A percentile compares a stretch with the other conserved stretches of the same genome.
Evolutionary conservation across 2,797 vertebrate genomes (phyloP).

Genomic region (Acipenser oxyrinchus): DNA sequence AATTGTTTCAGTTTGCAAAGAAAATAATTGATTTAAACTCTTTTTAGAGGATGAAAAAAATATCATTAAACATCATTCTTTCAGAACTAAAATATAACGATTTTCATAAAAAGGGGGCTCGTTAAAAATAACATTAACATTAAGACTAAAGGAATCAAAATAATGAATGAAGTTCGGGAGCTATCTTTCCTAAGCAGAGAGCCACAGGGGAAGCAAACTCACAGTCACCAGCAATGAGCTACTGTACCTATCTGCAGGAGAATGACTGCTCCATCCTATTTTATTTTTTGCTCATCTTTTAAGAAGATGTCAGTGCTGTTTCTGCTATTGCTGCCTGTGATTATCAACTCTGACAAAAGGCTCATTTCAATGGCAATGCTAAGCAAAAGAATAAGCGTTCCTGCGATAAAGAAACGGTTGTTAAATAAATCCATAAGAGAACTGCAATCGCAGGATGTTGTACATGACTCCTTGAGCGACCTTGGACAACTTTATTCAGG

Average conservation of each 20-base stretch:
- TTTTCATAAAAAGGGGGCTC: constrained; percentile 64
- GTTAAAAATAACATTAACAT: constrained; percentile 40
- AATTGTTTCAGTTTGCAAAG: constrained; percentile 58
- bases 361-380: constrained; percentile 60
- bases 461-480: constrained; percentile 55
- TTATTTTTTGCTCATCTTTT: constrained; percentile 53
- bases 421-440: constrained; percentile 73
- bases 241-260: constrained; percentile 61
- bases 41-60: constrained; percentile 48
- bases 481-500: constrained; percentile 65
- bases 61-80: too few relatives aligned
- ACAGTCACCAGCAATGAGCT: constrained; percentile 77
- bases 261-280: constrained; percentile 72
- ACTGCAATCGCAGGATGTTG: constrained; percentile 64
- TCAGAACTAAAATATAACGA: constrained; percentile 80
- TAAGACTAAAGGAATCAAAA: constrained; percentile 53
- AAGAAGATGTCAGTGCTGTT: constrained; percentile 79
- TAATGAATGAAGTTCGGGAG: constrained; percentile 93
- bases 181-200: constrained; percentile 80
- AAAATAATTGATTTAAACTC: constrained; percentile 67
- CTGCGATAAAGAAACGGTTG: constrained; percentile 70
- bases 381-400: constrained; percentile 70
- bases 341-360: constrained; percentile 65
- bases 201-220: constrained; percentile 68
- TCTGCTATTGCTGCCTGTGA: constrained; percentile 71